Evolutionary conservation across 1,140 invertebrate genomes (phyloP).

Genomic region (Papilio glaucus): DNA sequence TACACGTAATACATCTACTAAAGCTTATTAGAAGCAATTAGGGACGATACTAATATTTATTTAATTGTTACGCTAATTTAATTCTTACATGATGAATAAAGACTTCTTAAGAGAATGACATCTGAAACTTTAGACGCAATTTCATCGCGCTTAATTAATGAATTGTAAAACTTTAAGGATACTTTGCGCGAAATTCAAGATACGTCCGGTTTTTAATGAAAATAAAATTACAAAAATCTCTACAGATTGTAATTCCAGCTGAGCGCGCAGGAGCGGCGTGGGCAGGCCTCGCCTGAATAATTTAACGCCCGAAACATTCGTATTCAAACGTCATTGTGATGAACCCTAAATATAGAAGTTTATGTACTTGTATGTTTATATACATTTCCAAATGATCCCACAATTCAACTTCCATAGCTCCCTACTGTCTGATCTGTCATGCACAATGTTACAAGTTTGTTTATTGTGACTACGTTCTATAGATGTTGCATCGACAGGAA

Average conservation of each 20-base stretch:
- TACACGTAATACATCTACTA: no score
- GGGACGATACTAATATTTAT: no score
- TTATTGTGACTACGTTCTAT: conserved; percentile 27
- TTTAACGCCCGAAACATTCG: conserved; percentile 33
- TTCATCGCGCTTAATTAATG: conserved; percentile 19
- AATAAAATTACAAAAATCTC: conserved; percentile 34
- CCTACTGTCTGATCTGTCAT: conserved; percentile 17
- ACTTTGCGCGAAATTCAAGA: conserved; percentile 31
- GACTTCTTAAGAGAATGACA: background rate
- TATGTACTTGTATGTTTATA: conserved; percentile 24
- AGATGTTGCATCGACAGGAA: background rate
- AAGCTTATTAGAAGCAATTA: no score
- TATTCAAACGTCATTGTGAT: conserved; percentile 31
- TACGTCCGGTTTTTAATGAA: conserved; percentile 12
- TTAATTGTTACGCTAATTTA: conserved; percentile 18
- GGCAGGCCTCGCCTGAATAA: conserved; percentile 26
- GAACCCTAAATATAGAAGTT: conserved; percentile 20
- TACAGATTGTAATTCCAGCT: conserved; percentile 25
- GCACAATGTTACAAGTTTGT: conserved; percentile 27
- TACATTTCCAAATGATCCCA: background rate
- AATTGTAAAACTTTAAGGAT: conserved; percentile 22
- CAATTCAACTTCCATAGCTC: background rate
- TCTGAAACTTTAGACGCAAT: conserved; percentile 1
- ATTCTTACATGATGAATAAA: background rate
- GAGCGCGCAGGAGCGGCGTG: background rate